Evolutionary conservation across 2,888 invertebrate species (phyloP).

Genomic region (Myopa tessellatipennis): DNA sequence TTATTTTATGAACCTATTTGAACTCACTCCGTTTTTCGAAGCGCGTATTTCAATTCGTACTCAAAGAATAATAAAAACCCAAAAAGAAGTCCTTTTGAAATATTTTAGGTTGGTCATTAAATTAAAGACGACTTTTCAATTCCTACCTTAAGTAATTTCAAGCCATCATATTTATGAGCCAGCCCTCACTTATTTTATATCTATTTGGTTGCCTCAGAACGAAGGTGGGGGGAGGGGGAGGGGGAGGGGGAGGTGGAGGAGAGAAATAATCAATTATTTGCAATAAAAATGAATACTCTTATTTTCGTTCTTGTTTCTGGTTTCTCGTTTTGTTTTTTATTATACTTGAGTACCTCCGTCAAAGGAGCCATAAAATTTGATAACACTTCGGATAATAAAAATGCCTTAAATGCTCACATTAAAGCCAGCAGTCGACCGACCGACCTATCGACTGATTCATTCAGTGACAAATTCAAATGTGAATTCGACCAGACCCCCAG

Average conservation of each 20-base stretch:
- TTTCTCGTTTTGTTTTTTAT: conserved; percentile 3
- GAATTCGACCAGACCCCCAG: not conserved
- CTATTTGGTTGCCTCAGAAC: not conserved
- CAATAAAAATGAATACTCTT: conserved; percentile 28
- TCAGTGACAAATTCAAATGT: conserved; percentile 18
- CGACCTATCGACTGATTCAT: not conserved
- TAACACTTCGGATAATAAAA: conserved; percentile 31
- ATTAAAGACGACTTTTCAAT: conserved; percentile 26
- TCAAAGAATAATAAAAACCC: too few relatives aligned
- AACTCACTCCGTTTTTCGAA: too few relatives aligned
- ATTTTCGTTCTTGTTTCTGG: not conserved
- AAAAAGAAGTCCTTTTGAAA: not conserved
- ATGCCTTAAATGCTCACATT: conserved; percentile 10
- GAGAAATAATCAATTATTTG: conserved; percentile 33
- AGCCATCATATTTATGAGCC: conserved; percentile 5
- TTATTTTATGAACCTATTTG: too few relatives aligned
- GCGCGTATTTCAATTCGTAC: too few relatives aligned
- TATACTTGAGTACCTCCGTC: conserved; percentile 2
- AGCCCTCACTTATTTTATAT: conserved; percentile 5
- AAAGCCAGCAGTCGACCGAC: not conserved
- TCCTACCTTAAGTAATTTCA: conserved; percentile 19
- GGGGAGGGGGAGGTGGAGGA: too few relatives aligned
- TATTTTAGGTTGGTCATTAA: conserved; percentile 17
- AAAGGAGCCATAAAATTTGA: conserved; percentile 24
- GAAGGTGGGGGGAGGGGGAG: not conserved